Percentiles rank a stretch among this genome's conserved stretches.
phyloP scores from a whole-genome alignment of 1,140 invertebrate species.

The Druon quercuslanigerum region DNA sequence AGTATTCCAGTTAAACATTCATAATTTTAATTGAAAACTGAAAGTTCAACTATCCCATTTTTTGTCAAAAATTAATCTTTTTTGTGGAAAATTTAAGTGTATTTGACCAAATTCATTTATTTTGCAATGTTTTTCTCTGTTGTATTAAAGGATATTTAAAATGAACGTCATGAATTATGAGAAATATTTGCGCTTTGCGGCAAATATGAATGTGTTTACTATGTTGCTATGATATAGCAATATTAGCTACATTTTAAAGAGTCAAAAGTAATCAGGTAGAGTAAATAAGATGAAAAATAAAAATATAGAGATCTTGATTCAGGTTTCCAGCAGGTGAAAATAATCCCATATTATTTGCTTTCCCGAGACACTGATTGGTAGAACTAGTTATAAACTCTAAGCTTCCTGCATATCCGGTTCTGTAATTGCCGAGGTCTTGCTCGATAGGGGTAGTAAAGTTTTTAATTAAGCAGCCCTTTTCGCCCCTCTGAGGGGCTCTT shows the following conservation, averaged over 20 bases:
- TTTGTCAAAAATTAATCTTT: too few relatives aligned
- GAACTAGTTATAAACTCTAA: conserved; percentile 43
- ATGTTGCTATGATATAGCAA: too few relatives aligned
- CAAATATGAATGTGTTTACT: too few relatives aligned
- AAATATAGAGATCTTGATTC: conserved; percentile 14
- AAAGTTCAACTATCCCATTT: too few relatives aligned
- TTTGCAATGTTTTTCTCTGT: too few relatives aligned
- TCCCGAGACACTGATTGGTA: conserved; percentile 33
- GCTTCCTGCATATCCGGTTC: conserved; percentile 56
- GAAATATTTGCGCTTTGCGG: too few relatives aligned
- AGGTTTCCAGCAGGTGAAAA: conserved; percentile 28
- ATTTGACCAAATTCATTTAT: too few relatives aligned
- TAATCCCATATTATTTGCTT: background rate
- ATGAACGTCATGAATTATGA: too few relatives aligned
- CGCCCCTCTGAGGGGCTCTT: background rate
- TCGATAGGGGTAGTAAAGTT: conserved; percentile 48
- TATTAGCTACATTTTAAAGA: background rate
- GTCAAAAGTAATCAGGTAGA: background rate
- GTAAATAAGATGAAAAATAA: background rate
- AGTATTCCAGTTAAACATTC: too few relatives aligned
- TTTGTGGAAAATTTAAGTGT: too few relatives aligned
- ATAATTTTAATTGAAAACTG: too few relatives aligned
- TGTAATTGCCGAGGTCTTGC: conserved; percentile 50
- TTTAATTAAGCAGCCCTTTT: conserved; percentile 54
- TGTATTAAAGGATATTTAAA: too few relatives aligned